Percentiles rank a stretch among this genome's conserved stretches.
Evolutionary conservation across 1,140 invertebrate genomes (phyloP).

Genomic region (Tetraneura akinire): DNA sequence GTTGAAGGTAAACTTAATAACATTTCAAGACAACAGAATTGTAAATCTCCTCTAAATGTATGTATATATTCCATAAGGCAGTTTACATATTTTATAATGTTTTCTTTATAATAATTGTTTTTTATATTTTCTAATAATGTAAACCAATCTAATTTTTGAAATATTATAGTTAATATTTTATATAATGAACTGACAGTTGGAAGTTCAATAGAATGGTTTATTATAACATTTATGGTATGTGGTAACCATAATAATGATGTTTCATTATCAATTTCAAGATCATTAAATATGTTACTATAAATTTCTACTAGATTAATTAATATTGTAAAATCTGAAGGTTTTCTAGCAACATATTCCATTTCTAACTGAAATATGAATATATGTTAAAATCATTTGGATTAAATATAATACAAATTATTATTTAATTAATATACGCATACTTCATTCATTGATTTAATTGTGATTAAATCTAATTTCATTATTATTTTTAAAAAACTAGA

Average conservation of each 20-base stretch:
- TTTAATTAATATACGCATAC: neutral
- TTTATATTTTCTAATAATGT: neutral
- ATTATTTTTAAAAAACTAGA: conserved; percentile 12
- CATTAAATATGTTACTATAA: neutral
- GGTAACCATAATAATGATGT: neutral
- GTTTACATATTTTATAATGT: conserved; percentile 27
- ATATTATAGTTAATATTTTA: conserved; percentile 2
- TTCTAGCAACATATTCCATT: neutral
- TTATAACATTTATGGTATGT: conserved; percentile 2
- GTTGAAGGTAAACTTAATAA: neutral
- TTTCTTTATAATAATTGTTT: neutral
- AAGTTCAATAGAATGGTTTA: neutral
- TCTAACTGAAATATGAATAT: neutral
- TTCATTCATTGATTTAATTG: neutral
- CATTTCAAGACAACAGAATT: conserved; percentile 13
- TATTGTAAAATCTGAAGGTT: neutral
- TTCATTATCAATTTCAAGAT: conserved; percentile 1
- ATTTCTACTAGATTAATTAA: conserved; percentile 13
- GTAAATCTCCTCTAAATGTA: conserved; percentile 28
- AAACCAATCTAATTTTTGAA: neutral
- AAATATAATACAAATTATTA: no score
- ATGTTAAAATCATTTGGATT: no score
- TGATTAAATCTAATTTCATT: conserved; percentile 20
- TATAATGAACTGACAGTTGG: conserved; percentile 36
- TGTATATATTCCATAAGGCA: neutral